A percentile compares a stretch with the other conserved stretches of the same genome.
Evolutionary conservation across 2,888 invertebrate species (phyloP).

Genomic region (Tetragonula carbonaria): DNA sequence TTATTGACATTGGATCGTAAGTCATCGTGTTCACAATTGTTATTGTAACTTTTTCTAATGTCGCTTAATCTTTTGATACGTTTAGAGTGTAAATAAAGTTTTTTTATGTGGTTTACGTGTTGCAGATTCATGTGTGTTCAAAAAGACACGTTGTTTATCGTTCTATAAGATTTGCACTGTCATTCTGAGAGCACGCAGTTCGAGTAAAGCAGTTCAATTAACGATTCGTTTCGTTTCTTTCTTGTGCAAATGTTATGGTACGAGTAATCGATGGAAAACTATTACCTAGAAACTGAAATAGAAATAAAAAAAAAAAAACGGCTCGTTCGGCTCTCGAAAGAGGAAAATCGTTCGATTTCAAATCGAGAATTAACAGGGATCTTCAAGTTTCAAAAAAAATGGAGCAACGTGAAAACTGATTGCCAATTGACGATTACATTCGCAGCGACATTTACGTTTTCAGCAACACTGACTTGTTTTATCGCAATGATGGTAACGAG

Average conservation of each 20-base stretch:
- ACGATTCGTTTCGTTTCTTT: conserved; percentile 7
- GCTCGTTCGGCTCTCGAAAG: neutral
- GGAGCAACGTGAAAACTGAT: neutral
- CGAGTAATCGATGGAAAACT: neutral
- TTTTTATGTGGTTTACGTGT: conserved; percentile 5
- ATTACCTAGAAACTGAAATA: neutral
- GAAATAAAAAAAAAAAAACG: neutral
- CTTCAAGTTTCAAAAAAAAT: neutral
- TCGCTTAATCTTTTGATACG: conserved; percentile 18
- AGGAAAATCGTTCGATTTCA: neutral
- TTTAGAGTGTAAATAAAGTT: conserved; percentile 35
- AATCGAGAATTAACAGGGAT: neutral
- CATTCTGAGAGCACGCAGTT: neutral
- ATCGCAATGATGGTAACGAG: neutral
- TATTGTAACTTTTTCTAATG: conserved; percentile 6
- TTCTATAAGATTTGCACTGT: conserved; percentile 8
- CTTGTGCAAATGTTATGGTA: conserved; percentile 14
- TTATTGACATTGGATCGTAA: neutral
- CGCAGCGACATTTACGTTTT: neutral
- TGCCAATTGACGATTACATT: neutral
- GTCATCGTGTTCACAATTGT: conserved; percentile 9
- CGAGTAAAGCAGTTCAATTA: neutral
- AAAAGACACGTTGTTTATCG: neutral
- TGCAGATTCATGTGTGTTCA: neutral
- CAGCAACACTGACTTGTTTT: neutral